phyloP scores from a whole-genome alignment of 2,113 vertebrate species.

The Casuarius casuarius region DNA sequence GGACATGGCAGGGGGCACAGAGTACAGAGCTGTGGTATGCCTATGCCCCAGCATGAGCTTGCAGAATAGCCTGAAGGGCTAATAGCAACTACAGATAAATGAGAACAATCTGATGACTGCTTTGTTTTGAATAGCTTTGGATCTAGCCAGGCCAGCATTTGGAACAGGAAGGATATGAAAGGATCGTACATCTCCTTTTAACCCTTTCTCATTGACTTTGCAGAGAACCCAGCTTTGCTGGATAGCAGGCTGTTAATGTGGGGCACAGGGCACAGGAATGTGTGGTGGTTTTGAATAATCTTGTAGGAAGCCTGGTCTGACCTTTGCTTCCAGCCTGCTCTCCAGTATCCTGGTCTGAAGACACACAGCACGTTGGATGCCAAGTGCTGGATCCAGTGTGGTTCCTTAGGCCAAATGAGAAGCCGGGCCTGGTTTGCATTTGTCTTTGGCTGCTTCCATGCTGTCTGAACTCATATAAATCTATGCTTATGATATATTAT shows the following conservation, averaged over 20 bases:
- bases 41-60: background rate
- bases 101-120: background rate
- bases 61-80: background rate
- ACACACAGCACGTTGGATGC: background rate
- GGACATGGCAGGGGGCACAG: background rate
- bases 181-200: background rate
- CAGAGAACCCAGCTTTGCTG: background rate
- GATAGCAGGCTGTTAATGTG: background rate
- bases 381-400: background rate
- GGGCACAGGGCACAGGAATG: background rate
- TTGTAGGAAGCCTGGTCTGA: background rate
- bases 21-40: background rate
- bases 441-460: background rate
- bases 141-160: background rate
- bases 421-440: background rate
- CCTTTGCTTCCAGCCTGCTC: background rate
- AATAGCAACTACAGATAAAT: background rate
- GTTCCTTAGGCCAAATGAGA: background rate
- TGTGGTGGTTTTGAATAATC: background rate
- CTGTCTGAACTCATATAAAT: background rate
- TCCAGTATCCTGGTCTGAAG: background rate
- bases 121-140: background rate
- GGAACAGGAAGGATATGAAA: background rate
- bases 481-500: background rate
- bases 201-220: background rate